Percentiles rank a stretch among this genome's conserved stretches.
These are phyloP conservation scores for Callorhinus ursinus DNA, from an alignment of 2,113 vertebrate species.

Conservation along the genomic window DNA sequence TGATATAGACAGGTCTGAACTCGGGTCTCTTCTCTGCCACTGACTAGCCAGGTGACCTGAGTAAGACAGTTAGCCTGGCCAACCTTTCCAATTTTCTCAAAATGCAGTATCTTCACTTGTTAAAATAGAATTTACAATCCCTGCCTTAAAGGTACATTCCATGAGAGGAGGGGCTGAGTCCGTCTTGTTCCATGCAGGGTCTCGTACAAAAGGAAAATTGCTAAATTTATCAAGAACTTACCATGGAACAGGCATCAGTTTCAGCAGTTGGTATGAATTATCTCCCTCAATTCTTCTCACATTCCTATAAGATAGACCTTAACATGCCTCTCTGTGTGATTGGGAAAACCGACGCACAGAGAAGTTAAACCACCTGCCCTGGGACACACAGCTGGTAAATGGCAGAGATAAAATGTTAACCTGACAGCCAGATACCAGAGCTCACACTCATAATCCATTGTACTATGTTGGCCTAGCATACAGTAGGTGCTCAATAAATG, in stretches of 20 bases:
- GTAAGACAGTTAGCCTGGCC: background rate
- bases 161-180: background rate
- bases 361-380: background rate
- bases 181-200: background rate
- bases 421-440: background rate
- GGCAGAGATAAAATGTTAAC: background rate
- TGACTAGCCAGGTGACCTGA: background rate
- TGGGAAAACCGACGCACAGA: background rate
- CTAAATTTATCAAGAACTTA: background rate
- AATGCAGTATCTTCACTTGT: background rate
- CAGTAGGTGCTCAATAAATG: background rate
- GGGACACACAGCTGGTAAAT: background rate
- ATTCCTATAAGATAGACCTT: background rate
- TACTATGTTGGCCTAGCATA: background rate
- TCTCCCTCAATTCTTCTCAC: background rate
- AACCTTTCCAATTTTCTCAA: background rate
- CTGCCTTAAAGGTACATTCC: background rate
- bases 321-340: background rate
- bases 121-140: background rate
- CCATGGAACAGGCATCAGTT: no score
- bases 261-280: background rate
- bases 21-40: background rate
- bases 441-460: no score
- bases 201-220: background rate
- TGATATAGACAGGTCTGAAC: background rate